phyloP scores from a whole-genome alignment of 2,797 vertebrate genomes.

The Thripadectes ignobilis region DNA sequence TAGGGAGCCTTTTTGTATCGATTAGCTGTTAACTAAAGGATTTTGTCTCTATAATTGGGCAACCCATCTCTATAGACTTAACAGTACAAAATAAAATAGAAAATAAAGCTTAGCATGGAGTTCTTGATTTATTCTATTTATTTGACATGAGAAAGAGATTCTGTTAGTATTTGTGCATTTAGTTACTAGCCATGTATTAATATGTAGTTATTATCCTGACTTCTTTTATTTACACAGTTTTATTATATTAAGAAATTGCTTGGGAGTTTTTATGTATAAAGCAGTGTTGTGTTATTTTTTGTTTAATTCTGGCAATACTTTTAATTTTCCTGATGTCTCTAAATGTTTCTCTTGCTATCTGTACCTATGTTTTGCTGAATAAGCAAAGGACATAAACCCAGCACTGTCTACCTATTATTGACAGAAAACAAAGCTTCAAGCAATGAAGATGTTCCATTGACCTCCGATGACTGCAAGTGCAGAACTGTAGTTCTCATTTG shows the following conservation, averaged over 20 bases:
- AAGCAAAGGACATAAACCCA: neutral
- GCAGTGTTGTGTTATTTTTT: neutral
- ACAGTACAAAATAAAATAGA: neutral
- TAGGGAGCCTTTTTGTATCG: neutral
- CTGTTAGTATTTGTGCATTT: neutral
- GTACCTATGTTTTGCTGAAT: conserved; percentile 14
- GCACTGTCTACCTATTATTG: conserved; percentile 38
- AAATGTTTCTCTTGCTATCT: neutral
- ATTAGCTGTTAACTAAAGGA: neutral
- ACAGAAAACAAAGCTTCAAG: conserved; percentile 52
- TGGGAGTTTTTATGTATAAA: neutral
- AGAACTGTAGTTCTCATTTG: conserved; percentile 59
- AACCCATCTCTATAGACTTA: neutral
- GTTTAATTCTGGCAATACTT: conserved; percentile 3
- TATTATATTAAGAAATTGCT: neutral
- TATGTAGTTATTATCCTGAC: neutral
- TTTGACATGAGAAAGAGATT: neutral
- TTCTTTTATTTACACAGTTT: neutral
- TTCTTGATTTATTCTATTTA: neutral
- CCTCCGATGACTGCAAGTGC: conserved; percentile 30
- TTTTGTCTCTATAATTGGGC: neutral
- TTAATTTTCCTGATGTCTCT: neutral
- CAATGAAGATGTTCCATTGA: conserved; percentile 45
- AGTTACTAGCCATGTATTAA: neutral
- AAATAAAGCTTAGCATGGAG: neutral